Conservation (phyloP, 2,113 vertebrate genomes). For the Lampris incognitus region DNA sequence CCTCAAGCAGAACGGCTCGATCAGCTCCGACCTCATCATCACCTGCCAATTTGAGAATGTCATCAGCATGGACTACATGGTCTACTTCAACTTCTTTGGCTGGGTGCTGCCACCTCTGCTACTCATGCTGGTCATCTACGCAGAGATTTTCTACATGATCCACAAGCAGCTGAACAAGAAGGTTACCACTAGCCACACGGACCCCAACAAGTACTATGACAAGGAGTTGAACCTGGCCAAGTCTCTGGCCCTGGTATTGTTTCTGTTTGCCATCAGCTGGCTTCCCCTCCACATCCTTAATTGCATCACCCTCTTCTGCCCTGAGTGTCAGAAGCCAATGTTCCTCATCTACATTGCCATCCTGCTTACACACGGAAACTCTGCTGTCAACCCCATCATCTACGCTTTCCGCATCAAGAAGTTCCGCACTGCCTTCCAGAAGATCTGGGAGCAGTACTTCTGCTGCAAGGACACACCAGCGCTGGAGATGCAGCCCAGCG, state of each 20-base stretch:
- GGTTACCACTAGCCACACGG: conserved; percentile 83
- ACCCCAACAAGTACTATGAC: conserved; percentile 95
- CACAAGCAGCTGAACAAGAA: conserved; percentile 96
- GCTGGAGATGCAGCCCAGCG: conserved; percentile 76
- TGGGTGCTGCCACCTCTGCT: conserved; percentile 96
- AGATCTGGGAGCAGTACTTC: conserved; percentile 95
- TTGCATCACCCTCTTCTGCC: conserved; percentile 94
- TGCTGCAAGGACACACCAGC: conserved; percentile 84
- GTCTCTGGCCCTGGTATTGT: conserved; percentile 93
- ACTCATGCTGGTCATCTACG: conserved; percentile 94
- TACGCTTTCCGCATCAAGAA: conserved; percentile 97
- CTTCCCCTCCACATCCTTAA: conserved; percentile 95
- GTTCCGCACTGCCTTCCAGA: conserved; percentile 92
- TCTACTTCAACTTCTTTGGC: conserved; percentile 98
- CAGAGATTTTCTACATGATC: conserved; percentile 98
- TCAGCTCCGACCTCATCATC: conserved; percentile 82
- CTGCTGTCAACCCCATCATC: conserved; percentile 96
- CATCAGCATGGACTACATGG: conserved; percentile 99
- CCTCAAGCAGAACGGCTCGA: conserved; percentile 77
- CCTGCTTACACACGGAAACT: conserved; percentile 95
- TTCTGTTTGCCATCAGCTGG: conserved; percentile 95
- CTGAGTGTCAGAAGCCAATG: conserved; percentile 83
- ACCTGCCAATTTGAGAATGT: conserved; percentile 94
- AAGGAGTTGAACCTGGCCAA: conserved; percentile 98
- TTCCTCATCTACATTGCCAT: conserved; percentile 90